Conservation (phyloP, 2,113 vertebrate genomes). For the Saguinus midas region DNA sequence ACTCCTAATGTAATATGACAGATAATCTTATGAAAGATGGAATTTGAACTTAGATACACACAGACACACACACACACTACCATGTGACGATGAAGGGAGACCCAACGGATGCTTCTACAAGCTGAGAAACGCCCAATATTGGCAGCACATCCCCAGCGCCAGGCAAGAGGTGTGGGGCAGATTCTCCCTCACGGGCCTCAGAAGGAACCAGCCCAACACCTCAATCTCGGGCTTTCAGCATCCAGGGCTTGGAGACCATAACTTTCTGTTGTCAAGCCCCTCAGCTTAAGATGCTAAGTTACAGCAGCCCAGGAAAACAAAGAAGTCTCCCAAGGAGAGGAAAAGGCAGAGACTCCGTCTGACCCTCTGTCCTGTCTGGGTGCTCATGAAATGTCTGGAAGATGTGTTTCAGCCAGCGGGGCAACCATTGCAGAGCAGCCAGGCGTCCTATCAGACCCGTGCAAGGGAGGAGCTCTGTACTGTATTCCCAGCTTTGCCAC, state of each 20-base stretch:
- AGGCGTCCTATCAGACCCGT: not conserved
- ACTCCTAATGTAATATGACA: not conserved
- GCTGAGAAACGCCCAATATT: not conserved
- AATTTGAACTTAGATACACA: not conserved
- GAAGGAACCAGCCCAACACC: not conserved
- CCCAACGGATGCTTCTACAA: not conserved
- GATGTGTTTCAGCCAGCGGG: not conserved
- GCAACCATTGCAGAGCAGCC: not conserved
- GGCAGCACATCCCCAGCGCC: not conserved
- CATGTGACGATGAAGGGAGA: not conserved
- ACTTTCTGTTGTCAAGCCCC: not conserved
- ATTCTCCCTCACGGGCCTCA: not conserved
- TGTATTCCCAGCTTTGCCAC: not conserved
- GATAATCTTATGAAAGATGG: not conserved
- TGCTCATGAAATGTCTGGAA: not conserved
- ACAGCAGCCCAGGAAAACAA: not conserved
- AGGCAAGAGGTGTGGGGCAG: no score
- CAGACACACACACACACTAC: fast-evolving
- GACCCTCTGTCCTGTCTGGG: not conserved
- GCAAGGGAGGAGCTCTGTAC: no score
- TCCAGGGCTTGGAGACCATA: not conserved
- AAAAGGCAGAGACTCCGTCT: not conserved
- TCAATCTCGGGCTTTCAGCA: not conserved
- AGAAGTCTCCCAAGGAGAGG: not conserved
- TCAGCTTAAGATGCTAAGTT: not conserved